Conservation (phyloP, 1,140 invertebrate genomes). For the Holotrichia oblita region DNA sequence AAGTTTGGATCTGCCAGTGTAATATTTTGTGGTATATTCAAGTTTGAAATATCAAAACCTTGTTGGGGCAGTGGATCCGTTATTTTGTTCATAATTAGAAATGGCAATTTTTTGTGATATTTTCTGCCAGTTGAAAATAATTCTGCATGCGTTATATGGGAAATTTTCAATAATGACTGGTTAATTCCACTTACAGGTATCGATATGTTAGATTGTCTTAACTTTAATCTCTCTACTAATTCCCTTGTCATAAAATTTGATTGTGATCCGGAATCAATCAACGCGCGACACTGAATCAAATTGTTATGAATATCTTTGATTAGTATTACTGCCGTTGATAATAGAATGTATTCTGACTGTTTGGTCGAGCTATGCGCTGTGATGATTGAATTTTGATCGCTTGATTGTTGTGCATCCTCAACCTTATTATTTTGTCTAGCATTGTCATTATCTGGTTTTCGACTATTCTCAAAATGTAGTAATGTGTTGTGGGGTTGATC, state of each 20-base stretch:
- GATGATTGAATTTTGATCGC: background rate
- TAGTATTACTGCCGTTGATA: slow-evolving; percentile 51
- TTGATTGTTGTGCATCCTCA: background rate
- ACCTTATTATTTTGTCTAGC: background rate
- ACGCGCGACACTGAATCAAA: slow-evolving; percentile 42
- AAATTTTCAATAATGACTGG: slow-evolving; percentile 5
- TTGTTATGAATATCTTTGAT: slow-evolving; percentile 45
- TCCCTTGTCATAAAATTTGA: slow-evolving; percentile 50
- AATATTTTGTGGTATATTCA: slow-evolving; percentile 50
- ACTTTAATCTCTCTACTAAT: slow-evolving; percentile 41
- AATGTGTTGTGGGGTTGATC: slow-evolving; percentile 12
- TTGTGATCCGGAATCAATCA: slow-evolving; percentile 51
- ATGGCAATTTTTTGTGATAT: slow-evolving; percentile 23
- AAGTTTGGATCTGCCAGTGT: slow-evolving; percentile 50
- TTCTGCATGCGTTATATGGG: slow-evolving; percentile 16
- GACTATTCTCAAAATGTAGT: slow-evolving; percentile 38
- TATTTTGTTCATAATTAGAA: slow-evolving; percentile 37
- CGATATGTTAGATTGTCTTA: slow-evolving; percentile 38
- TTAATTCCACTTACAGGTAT: slow-evolving; percentile 1
- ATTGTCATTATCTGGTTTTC: background rate
- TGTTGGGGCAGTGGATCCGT: background rate
- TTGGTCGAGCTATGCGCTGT: background rate
- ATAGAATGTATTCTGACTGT: slow-evolving; percentile 38
- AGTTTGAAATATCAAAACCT: slow-evolving; percentile 40
- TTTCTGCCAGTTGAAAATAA: slow-evolving; percentile 9